Evolutionary conservation across 23 tunicate species (phyloP), one percentile per base, ranked within the genome.

Genomic region (Diplosoma virens): DNA sequence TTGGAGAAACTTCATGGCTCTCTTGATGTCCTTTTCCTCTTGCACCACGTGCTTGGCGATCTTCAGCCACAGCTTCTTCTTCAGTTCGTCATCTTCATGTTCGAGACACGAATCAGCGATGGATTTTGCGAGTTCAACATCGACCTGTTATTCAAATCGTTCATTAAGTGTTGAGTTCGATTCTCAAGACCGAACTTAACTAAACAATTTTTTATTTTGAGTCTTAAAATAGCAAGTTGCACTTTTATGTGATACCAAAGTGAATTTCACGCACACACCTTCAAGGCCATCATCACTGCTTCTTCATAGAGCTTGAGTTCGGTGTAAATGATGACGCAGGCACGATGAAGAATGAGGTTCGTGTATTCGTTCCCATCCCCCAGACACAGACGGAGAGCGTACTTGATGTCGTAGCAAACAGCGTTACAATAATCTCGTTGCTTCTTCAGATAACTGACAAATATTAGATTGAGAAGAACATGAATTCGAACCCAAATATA

Each of bases 1-100:
- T 82, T 84, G 90, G 25, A 90, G 59, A 53, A 90, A 84, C 45
- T 69, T 60, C 97, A 90, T 90, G 5, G 90, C 90, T 73, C 86
- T 75, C 59, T 80, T 75, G 45, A 90, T 90, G 56, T 90, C 88
- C 58, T 14, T 9, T 41, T 89, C 77, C 66, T 76, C 85, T 56
- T 90, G 86, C 22, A 90, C 97, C 22, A 82, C 92, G 53, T 82
- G 86, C 54, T 73, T 77, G 0, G 98, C 98, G 47, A 94, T 94
- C 41, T 47, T 29, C 77, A 94, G 72, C 98, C 98, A 94, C 58
- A 94, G 48, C 46, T 82, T 86, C 64, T 87, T 94, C 33, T 64
- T 66, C 82, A 77, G 33, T 52, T 86, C 94, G 33, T 80, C 97
- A 47, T 82, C 89, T 71, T 93, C 87, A 32, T 87, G 75, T 31